These are phyloP conservation scores for Liolophura sinensis DNA, from an alignment of 1,140 invertebrate genomes.

Conservation along the genomic window DNA sequence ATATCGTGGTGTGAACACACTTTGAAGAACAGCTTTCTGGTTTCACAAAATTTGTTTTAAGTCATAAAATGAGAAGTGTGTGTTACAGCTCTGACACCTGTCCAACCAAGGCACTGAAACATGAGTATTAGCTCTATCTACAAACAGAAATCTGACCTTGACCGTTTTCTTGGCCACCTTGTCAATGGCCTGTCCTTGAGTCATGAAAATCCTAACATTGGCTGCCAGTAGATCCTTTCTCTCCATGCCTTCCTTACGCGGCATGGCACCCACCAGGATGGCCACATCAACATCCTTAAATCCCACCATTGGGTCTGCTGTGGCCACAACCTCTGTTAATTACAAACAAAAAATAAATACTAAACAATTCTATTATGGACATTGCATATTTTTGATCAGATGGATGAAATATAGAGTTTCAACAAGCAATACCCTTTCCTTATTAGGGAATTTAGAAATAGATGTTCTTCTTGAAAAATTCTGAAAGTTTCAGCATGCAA, in stretches of 20 bases:
- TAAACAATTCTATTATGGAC: no score
- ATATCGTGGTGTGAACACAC: no score
- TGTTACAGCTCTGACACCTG: background rate
- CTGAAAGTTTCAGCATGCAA: no score
- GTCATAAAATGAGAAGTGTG: background rate
- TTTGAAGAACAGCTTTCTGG: no score
- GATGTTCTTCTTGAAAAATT: no score
- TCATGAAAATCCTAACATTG: conserved; percentile 99
- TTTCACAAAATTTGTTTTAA: no score
- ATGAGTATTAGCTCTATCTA: background rate
- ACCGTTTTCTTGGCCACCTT: conserved; percentile 92
- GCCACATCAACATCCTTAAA: conserved; percentile 97
- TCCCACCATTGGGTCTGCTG: conserved; percentile 82
- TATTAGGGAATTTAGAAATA: no score
- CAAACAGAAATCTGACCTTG: conserved; percentile 68
- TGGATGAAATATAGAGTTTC: no score
- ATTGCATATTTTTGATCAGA: no score
- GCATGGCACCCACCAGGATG: conserved; percentile 99
- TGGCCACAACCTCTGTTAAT: conserved; percentile 76
- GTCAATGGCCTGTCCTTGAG: conserved; percentile 88
- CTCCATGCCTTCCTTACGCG: conserved; percentile 98
- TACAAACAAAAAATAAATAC: no score
- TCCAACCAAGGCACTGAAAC: background rate
- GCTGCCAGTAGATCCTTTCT: conserved; percentile 94
- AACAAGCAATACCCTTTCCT: no score